These are phyloP conservation scores for Formica aserva DNA, from an alignment of 2,888 invertebrate genomes.

Conservation along the genomic window DNA sequence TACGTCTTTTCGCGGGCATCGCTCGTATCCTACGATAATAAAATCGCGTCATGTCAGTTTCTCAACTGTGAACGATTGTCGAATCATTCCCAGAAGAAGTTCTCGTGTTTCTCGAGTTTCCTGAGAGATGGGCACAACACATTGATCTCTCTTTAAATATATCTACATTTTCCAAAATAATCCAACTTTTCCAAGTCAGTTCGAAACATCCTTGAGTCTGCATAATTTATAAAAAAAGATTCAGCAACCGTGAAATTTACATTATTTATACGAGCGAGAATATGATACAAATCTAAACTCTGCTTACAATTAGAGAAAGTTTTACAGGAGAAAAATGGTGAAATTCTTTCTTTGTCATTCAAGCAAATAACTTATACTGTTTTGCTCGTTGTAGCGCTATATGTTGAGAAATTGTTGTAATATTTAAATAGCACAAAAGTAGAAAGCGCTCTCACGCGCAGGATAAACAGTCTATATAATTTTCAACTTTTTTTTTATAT, in stretches of 20 bases:
- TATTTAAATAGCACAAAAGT: conserved; percentile 10
- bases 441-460: not conserved
- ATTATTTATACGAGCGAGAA: conserved; percentile 2
- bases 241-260: not conserved
- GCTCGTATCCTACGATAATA: conserved; percentile 19
- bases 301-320: not conserved
- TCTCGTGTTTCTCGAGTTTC: not conserved
- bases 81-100: not conserved
- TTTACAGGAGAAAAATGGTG: not conserved
- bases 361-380: not conserved
- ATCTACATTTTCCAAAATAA: not conserved
- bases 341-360: not conserved
- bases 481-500: not conserved
- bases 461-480: not conserved
- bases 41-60: conserved; percentile 9
- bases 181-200: not conserved
- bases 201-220: not conserved
- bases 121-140: not conserved
- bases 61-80: not conserved
- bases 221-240: not conserved
- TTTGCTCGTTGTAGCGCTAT: not conserved
- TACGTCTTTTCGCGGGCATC: conserved; percentile 20
- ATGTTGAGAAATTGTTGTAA: not conserved
- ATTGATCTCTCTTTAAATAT: not conserved
- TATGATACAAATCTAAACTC: not conserved